These are phyloP conservation scores for Brachyrhaphis roseni DNA, from an alignment of 2,797 vertebrate species.

Conservation along the genomic window DNA sequence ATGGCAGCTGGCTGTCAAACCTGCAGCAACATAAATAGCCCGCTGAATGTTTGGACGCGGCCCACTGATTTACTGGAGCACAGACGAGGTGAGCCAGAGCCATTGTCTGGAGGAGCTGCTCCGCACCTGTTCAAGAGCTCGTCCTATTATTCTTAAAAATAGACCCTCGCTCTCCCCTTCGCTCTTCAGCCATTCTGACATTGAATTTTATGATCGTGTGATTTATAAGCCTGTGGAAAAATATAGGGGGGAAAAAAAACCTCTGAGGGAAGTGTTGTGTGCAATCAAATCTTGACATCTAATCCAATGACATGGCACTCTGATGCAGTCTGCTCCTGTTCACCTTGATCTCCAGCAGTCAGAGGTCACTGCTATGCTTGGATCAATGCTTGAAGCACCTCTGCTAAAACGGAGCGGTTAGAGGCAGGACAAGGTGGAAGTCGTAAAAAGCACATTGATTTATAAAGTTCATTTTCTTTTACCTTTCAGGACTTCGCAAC, in stretches of 20 bases:
- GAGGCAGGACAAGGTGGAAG: neutral
- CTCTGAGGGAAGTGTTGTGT: slow-evolving; percentile 15
- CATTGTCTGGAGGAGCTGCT: slow-evolving; percentile 69
- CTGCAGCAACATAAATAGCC: slow-evolving; percentile 57
- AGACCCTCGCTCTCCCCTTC: slow-evolving; percentile 43
- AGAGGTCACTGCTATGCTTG: neutral
- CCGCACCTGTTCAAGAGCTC: slow-evolving; percentile 76
- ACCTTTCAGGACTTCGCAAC: neutral
- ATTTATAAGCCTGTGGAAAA: slow-evolving; percentile 59
- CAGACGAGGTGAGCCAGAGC: slow-evolving; percentile 63
- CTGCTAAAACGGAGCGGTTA: neutral
- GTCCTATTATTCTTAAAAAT: slow-evolving; percentile 77
- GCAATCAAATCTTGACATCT: slow-evolving; percentile 26
- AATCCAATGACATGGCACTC: slow-evolving; percentile 5
- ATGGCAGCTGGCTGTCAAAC: slow-evolving; percentile 47
- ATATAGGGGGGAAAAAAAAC: neutral
- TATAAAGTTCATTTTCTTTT: neutral
- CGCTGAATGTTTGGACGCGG: slow-evolving; percentile 30
- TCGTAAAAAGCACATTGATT: neutral
- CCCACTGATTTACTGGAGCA: slow-evolving; percentile 68
- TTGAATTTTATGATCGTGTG: slow-evolving; percentile 53
- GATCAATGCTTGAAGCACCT: neutral
- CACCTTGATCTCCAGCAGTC: slow-evolving; percentile 27
- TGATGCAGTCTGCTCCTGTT: slow-evolving; percentile 14
- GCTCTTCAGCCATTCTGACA: slow-evolving; percentile 39